A percentile compares a stretch with the other conserved stretches of the same genome.
Evolutionary conservation across 1,140 invertebrate species (phyloP).

Genomic region (Rhopalosiphum maidis): DNA sequence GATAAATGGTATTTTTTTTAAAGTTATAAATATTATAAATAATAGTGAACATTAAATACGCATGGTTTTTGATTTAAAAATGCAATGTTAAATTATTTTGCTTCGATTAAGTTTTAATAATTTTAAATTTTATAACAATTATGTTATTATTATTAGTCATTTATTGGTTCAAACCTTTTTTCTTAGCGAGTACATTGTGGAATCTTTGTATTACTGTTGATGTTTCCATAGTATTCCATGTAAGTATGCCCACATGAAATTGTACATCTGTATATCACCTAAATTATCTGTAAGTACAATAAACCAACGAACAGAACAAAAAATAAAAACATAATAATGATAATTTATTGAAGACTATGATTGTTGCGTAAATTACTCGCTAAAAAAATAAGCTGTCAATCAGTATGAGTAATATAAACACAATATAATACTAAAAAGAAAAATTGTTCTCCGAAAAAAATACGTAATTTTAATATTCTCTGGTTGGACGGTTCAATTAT

Average conservation of each 20-base stretch:
- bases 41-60: too few species aligned
- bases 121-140: not conserved
- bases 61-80: too few species aligned
- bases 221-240: too few species aligned
- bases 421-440: not conserved
- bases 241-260: not conserved
- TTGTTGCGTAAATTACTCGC: not conserved
- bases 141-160: not conserved
- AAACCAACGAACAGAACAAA: not conserved
- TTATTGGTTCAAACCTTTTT: not conserved
- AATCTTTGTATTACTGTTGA: not conserved
- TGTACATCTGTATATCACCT: not conserved
- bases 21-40: too few species aligned
- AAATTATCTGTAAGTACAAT: not conserved
- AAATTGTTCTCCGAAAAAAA: not conserved
- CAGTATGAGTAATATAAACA: not conserved
- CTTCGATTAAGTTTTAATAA: not conserved
- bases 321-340: not conserved
- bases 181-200: not conserved
- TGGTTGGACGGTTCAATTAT: slow-evolving; percentile 25
- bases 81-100: not conserved
- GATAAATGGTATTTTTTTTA: too few species aligned
- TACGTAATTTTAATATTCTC: slow-evolving; percentile 24
- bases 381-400: slow-evolving; percentile 18
- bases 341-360: not conserved